phyloP scores from a whole-genome alignment of 2,797 vertebrate species.

The Manis crassicaudata region DNA sequence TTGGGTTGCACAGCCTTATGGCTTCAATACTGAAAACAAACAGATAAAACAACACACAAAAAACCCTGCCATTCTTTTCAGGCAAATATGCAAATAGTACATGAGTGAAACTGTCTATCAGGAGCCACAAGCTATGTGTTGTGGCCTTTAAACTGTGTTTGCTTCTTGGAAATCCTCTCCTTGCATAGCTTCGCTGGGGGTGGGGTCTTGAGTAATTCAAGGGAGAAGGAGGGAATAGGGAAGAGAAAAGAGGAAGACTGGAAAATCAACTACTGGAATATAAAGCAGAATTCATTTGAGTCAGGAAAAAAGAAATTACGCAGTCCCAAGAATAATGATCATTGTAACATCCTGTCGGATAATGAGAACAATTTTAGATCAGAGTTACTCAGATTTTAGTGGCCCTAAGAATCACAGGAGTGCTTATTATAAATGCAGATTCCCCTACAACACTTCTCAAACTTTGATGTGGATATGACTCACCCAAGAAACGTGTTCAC shows the following conservation, averaged over 20 bases:
- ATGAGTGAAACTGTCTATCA: neutral
- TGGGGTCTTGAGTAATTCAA: neutral
- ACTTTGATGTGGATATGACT: neutral
- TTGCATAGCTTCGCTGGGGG: neutral
- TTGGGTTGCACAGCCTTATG: neutral
- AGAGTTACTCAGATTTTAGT: neutral
- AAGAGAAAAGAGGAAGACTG: neutral
- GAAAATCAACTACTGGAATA: neutral
- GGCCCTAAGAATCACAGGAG: neutral
- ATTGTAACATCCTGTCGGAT: neutral
- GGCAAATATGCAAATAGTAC: neutral
- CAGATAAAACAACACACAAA: neutral
- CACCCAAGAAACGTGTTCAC: neutral
- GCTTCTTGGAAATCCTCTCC: neutral
- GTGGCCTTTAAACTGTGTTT: neutral
- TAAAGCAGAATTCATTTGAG: neutral
- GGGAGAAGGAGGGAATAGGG: too few species aligned
- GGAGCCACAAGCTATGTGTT: neutral
- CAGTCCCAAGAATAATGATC: neutral
- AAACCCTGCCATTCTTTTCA: neutral
- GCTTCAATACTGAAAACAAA: neutral
- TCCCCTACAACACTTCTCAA: neutral
- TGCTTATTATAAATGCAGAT: neutral
- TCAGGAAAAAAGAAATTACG: neutral
- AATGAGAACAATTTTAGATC: neutral